Base-by-base conservation (phyloP, 1,140 invertebrate species). In the Nasonia giraulti region DNA sequence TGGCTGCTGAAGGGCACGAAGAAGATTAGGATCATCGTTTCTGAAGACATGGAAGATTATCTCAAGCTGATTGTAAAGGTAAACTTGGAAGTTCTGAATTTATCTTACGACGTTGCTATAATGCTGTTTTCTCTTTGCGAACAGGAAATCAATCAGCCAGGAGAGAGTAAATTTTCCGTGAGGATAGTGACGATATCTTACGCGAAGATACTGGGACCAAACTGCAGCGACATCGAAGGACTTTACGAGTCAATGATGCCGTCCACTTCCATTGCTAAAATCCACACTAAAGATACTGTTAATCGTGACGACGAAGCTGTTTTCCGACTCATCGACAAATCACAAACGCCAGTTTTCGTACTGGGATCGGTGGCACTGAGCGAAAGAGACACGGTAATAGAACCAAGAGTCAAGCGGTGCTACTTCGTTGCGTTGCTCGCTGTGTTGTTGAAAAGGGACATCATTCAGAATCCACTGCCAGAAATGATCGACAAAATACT, bases 371-470 rank as follows among this genome's bases (percentile, higher is more conserved):
- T 90, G 0, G 86, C 86, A 0, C 12, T 93, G 0, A 83, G 74
- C 14, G 85, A 91, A 17, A 86, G 90, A 8, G 87, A 93, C 33
- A 5, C 0, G 0, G 7, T 93, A 1, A 88, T 68, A 2, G 93
- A 93, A 55, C 92, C 93, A 0, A 86, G 50, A 11, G 86, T 90
- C 0, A 93, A 92, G 75, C 88, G 89, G 2, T 93, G 92, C 47
- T 93, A 93, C 44, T 93, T 92, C 23, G 90, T 90, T 0, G 92
- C 91, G 0, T 7, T 93, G 2, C 66, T 93, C 14, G 86, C 89
- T 3, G 82, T 92, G 1, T 86, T 92, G 73, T 77, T 93, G 55
- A 92, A 91, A 77, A 87, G 92, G 27, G 92, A 93, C 50, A 89
- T 93, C 0, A 87, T 93, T 17, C 88, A 92, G 14, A 91, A 88